A percentile compares a stretch with the other conserved stretches of the same genome.
Evolutionary conservation across 2,888 invertebrate species (phyloP).

Genomic region (Lithophane ornitopus): DNA sequence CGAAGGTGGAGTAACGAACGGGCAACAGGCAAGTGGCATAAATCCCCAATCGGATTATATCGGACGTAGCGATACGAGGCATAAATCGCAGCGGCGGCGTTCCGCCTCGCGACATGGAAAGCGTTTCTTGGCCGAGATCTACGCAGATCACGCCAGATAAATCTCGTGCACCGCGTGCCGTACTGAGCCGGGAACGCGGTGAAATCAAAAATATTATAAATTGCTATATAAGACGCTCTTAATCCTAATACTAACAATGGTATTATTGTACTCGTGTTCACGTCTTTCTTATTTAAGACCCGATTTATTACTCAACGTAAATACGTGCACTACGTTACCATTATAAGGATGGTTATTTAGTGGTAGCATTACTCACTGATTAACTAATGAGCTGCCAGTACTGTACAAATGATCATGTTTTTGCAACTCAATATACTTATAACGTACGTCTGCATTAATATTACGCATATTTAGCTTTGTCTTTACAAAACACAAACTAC

Average conservation of each 20-base stretch:
- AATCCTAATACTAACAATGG: slow-evolving; percentile 7
- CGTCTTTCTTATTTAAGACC: slow-evolving; percentile 8
- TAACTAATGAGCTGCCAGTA: slow-evolving; percentile 12
- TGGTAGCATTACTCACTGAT: slow-evolving; percentile 28
- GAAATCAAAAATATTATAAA: slow-evolving; percentile 71
- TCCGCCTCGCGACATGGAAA: slow-evolving; percentile 86
- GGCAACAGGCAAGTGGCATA: slow-evolving; percentile 67
- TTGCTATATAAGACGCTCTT: slow-evolving; percentile 38
- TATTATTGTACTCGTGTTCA: background rate
- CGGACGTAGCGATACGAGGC: slow-evolving; percentile 71
- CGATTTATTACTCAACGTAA: background rate
- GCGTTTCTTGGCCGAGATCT: slow-evolving; percentile 82
- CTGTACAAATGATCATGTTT: slow-evolving; percentile 4
- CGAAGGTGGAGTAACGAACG: slow-evolving; percentile 63
- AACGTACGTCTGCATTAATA: background rate
- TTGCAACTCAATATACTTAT: slow-evolving; percentile 2
- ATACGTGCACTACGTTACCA: background rate
- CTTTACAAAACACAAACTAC: slow-evolving; percentile 54
- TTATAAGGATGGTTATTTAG: slow-evolving; percentile 1
- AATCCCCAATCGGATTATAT: slow-evolving; percentile 76
- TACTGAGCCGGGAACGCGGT: slow-evolving; percentile 69
- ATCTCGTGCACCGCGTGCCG: slow-evolving; percentile 74
- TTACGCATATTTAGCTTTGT: slow-evolving; percentile 31
- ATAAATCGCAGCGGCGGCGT: slow-evolving; percentile 79
- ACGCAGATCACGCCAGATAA: slow-evolving; percentile 79